Evolutionary conservation across 2,797 vertebrate genomes (phyloP).

Genomic region (Coluber constrictor): DNA sequence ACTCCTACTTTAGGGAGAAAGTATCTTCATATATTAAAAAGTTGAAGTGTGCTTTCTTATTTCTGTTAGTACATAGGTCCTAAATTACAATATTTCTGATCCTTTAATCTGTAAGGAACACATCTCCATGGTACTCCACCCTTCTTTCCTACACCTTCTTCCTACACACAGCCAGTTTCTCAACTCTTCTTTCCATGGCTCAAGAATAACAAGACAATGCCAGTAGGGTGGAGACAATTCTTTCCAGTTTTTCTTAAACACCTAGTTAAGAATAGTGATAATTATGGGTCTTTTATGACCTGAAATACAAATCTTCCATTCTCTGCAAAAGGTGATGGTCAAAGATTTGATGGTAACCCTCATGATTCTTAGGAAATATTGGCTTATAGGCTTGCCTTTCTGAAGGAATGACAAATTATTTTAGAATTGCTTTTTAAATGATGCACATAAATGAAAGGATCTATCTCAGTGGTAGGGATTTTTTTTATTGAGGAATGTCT

Average conservation of each 20-base stretch:
- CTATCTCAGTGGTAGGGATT: not conserved
- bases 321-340: not conserved
- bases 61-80: not conserved
- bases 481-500: not conserved
- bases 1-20: not conserved
- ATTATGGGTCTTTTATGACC: not conserved
- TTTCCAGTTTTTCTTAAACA: not conserved
- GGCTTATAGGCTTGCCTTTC: not conserved
- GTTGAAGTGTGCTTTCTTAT: not conserved
- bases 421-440: not conserved
- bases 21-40: not conserved
- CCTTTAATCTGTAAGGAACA: constrained; percentile 14
- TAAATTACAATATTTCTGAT: not conserved
- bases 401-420: not conserved
- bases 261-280: not conserved
- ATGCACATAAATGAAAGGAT: not conserved
- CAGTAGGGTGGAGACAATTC: not conserved
- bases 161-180: constrained; percentile 22
- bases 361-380: not conserved
- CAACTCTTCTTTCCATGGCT: not conserved
- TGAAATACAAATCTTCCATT: not conserved
- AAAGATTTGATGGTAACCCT: not conserved
- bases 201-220: constrained; percentile 6
- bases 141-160: constrained; percentile 50
- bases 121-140: constrained; percentile 3